Evolutionary conservation across 1,140 invertebrate genomes (phyloP).

Genomic region (Ephestia elutella): DNA sequence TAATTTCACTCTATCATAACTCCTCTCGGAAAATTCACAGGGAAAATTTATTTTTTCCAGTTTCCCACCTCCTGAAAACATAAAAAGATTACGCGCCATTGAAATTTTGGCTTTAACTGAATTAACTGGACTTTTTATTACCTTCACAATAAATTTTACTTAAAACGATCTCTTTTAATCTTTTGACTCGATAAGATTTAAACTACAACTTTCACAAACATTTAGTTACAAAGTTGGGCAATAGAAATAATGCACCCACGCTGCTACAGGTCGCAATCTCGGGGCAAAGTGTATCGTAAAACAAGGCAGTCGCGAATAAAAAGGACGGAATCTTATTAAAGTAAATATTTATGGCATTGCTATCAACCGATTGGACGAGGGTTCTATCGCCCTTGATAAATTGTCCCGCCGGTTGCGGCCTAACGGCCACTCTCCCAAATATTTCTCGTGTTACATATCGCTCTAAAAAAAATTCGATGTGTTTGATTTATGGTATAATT

Average conservation of each 20-base stretch:
- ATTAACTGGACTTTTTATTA: conserved; percentile 6
- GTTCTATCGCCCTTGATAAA: conserved; percentile 62
- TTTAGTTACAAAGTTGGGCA: conserved; percentile 32
- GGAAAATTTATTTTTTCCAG: conserved; percentile 7
- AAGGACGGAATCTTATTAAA: conserved; percentile 73
- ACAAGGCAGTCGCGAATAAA: conserved; percentile 59
- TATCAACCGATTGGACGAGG: conserved; percentile 69
- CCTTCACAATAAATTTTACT: neutral
- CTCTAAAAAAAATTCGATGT: conserved; percentile 49
- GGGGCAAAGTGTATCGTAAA: conserved; percentile 63
- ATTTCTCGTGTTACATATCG: conserved; percentile 50
- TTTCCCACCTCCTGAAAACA: neutral
- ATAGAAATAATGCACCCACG: conserved; percentile 51
- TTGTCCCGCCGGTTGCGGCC: conserved; percentile 52
- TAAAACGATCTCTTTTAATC: neutral
- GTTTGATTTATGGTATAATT: conserved; percentile 56
- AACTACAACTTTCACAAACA: conserved; percentile 12
- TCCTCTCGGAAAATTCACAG: conserved; percentile 3
- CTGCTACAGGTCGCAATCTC: conserved; percentile 43
- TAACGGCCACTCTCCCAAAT: conserved; percentile 48
- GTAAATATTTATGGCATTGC: conserved; percentile 74
- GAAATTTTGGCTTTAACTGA: conserved; percentile 4
- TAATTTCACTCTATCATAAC: conserved; percentile 7
- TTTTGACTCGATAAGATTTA: neutral
- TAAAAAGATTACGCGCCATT: conserved; percentile 4